Base-by-base conservation (phyloP, 2,797 vertebrate species). In the Morus bassanus region DNA sequence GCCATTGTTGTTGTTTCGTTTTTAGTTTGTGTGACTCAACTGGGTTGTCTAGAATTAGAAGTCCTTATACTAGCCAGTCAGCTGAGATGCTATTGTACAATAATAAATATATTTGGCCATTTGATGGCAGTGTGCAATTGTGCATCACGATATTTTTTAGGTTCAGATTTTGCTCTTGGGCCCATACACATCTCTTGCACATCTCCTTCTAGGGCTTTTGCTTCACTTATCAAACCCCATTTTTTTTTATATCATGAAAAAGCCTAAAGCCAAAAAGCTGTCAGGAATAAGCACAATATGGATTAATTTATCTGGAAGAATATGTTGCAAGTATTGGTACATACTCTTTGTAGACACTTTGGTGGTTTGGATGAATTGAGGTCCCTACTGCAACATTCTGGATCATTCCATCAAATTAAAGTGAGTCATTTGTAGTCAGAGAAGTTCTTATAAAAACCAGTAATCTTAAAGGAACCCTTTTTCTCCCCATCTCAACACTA, bases 91-190 rank as follows among this genome's bases (percentile, higher is more conserved):
- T 64, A 57, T 3, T 75, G 51, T 54, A 87, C 67, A 83, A 87
- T n/a, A 87, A 43, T 56, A 90, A 95, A 91, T 68, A 53, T 7
- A 46, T 93, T 73, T 92, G 63, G 56, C 96, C 96, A 95, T 96
- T 91, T 96, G 94, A 97, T 93, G 94, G 95, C 96, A 97, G 86
- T 95, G 75, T 96, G 96, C 92, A 96, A 87, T 96, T 94, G 88
- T 94, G 43, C 83, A 87, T 79, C 16, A 3, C 43, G 0, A 2
- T 41, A 41, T 78, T 83, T 25, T 3, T 50, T 48, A 75, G 24
- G 39, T 84, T 88, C 39, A 48, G 28, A 19, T 54, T 83, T 89
- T 82, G 53, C 31, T 74, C 30, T 68, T 64, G 30, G 56, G 48
- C 30, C 21, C 31, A 28, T 11, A 35, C 4, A 30, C 16, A 48